Evolutionary conservation across 2,888 invertebrate species (phyloP).

Genomic region (Dysmachus trigonus): DNA sequence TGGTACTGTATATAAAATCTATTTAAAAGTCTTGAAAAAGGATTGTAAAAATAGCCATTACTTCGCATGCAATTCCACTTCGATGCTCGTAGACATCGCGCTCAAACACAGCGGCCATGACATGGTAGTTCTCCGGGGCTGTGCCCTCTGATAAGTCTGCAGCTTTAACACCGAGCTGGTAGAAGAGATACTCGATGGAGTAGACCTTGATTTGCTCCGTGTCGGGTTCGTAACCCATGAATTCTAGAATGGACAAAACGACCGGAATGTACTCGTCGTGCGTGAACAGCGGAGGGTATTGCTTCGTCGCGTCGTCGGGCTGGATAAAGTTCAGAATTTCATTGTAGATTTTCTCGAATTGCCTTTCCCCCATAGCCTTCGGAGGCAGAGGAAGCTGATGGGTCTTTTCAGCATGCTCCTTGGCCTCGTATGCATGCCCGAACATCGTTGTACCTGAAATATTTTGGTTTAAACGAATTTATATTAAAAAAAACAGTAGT

Average conservation of each 20-base stretch:
- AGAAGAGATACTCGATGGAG: conserved; percentile 58
- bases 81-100: conserved; percentile 59
- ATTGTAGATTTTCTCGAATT: conserved; percentile 58
- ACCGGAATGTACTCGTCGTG: conserved; percentile 55
- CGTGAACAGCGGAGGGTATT: conserved; percentile 65
- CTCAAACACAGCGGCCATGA: conserved; percentile 57
- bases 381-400: conserved; percentile 65
- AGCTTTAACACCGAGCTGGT: conserved; percentile 57
- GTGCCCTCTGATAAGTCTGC: conserved; percentile 55
- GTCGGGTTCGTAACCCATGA: conserved; percentile 54
- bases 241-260: conserved; percentile 58
- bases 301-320: conserved; percentile 47
- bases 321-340: conserved; percentile 63
- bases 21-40: not conserved
- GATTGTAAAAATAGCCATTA: conserved; percentile 28
- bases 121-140: conserved; percentile 52
- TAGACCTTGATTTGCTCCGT: conserved; percentile 54
- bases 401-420: conserved; percentile 61
- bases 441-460: conserved; percentile 56
- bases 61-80: conserved; percentile 60
- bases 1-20: conserved; percentile 60
- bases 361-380: conserved; percentile 55
- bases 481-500: too few relatives aligned
- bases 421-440: conserved; percentile 65
- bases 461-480: not conserved